Base-by-base conservation (phyloP, 92 coral and sea anemone genomes). In the Plumapathes pennacea region DNA sequence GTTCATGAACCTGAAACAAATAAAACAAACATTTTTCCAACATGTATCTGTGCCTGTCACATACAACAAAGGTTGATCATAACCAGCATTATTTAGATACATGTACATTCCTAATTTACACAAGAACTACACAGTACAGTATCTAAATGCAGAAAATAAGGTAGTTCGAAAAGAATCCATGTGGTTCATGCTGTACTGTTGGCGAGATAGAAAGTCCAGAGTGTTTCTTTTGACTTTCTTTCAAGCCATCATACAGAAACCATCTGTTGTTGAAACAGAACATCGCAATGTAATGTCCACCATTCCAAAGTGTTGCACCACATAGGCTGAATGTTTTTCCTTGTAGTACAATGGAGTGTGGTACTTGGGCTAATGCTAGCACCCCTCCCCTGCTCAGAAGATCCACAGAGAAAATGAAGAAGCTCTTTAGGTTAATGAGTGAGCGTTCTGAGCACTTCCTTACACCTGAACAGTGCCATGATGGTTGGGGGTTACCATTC, bases 401-500 rank as follows among this genome's bases (percentile, higher is more conserved):
- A 49, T 70, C 78, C 50, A 73, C 72, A 18, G 80, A 73, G 62
- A 73, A 62, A 21, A 72, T 36, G 25, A 72, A 11, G 30, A 72
- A 32, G 44, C 47, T 12, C 29, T 52, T 72, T 22, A 62, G 62
- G 42, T 52, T 21, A 0, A 32, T 29, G 52, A 62, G 45, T 20
- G 44, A 0, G n/a, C 72, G 72, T 9, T 62, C 63, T 10, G 24
- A 39, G 56, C 72, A 38, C 57, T 29, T 59, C 72, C 80, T 62
- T 6, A 13, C 10, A 7, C 72, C 80, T 23, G 72, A 54, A 64
- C 80, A 73, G 55, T 73, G 64, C 80, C 80, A 62, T 11, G 64
- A 61, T 33, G 44, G 8, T 20, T 31, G 27, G 11, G 46, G 62
- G 38, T 54, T 30, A 0, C 80, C 80, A 62, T 62, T 23, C 23